Evolutionary conservation across 2,888 invertebrate genomes (phyloP), one percentile per base, ranked within the genome.

Genomic region (Spatulosminthurus flaviceps): DNA sequence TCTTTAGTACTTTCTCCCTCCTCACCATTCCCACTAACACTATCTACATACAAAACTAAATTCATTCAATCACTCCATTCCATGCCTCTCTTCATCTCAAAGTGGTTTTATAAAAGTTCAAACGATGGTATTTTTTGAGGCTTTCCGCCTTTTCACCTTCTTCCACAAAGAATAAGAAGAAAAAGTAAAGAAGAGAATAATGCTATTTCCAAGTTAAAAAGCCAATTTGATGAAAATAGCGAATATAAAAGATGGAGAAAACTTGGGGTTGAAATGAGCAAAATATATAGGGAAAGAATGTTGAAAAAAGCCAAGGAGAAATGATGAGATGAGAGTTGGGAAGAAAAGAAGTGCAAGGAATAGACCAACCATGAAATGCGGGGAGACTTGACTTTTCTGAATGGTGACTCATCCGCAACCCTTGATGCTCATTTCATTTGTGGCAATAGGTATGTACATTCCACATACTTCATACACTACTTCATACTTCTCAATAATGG

Each of bases 371-470:
- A 43, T 72, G 71, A 72, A 72, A 72, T 72, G 51, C 16, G 51
- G 51, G 42, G 71, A 72, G 42, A 72, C 71, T 72, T 72, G 71
- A 72, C 71, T 72, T 42, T 42, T 51, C 70, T 34, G 34, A 41
- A 72, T 24, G 43, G 71, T 72, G 71, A 72, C 42, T 72, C 43
- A 72, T 72, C 71, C 43, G 24, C 51, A 51, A 34, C 70, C 70
- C 70, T 22, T 70, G 22, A 72, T 72, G 41, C 42, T 72, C 71
- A 72, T 72, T 42, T 72, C 42, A 43, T 72, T 72, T 9, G 42
- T 5, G 51, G 19, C n/a, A n/a, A n/a, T n/a, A n/a, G n/a, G n/a
- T n/a, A n/a, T n/a, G n/a, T n/a, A n/a, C n/a, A n/a, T n/a, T n/a
- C n/a, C n/a, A n/a, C n/a, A n/a, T n/a, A n/a, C n/a, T n/a, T n/a